Percentiles rank a stretch among this genome's conserved stretches.
phyloP scores from a whole-genome alignment of 2,888 invertebrate species.

The Phlogophora meticulosa region DNA sequence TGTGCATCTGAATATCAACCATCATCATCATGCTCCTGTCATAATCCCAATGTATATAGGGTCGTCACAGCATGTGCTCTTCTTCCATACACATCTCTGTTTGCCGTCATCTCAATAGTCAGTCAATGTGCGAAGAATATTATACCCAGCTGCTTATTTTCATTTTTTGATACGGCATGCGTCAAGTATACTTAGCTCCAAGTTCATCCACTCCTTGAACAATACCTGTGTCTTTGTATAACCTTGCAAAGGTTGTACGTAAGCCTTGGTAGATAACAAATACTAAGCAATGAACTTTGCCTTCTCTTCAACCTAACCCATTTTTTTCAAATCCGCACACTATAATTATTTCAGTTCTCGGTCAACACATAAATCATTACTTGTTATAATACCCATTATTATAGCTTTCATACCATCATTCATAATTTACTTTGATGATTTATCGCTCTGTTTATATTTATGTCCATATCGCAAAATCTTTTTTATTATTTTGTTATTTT shows the following conservation, averaged over 20 bases:
- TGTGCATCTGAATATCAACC: too few relatives aligned
- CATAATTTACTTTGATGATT: conserved; percentile 10
- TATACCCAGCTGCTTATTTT: too few relatives aligned
- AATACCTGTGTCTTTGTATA: neutral
- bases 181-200: neutral
- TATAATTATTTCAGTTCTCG: neutral
- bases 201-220: neutral
- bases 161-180: too few relatives aligned
- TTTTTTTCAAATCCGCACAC: conserved; percentile 3
- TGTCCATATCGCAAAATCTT: neutral
- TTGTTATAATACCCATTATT: conserved; percentile 3
- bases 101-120: too few relatives aligned
- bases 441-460: neutral
- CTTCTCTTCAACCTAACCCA: neutral
- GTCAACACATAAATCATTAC: neutral
- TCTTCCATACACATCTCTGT: too few relatives aligned
- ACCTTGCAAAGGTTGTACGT: neutral
- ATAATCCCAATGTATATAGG: too few relatives aligned
- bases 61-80: too few relatives aligned
- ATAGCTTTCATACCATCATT: conserved; percentile 5
- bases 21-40: too few relatives aligned
- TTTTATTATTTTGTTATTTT: conserved; percentile 10
- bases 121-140: too few relatives aligned
- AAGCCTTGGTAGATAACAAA: conserved; percentile 14
- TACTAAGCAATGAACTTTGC: conserved; percentile 22